These are phyloP conservation scores for Apocrypta bakeri DNA, from an alignment of 1,140 invertebrate genomes.

Conservation along the genomic window DNA sequence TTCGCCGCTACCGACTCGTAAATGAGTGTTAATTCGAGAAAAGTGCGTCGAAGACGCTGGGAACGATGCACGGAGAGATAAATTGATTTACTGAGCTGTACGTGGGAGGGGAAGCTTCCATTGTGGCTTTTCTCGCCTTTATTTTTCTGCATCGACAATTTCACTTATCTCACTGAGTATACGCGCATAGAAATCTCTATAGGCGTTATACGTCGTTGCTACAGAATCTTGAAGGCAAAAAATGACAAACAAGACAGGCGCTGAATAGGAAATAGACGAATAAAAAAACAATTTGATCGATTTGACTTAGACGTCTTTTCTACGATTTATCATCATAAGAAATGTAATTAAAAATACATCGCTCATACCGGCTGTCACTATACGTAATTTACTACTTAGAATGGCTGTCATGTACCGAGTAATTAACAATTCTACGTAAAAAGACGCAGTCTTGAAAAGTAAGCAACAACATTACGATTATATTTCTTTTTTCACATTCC, in stretches of 20 bases:
- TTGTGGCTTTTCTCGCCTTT: constrained; percentile 21
- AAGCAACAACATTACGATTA: too few relatives aligned
- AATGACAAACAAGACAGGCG: background rate
- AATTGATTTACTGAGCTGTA: constrained; percentile 35
- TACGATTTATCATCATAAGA: background rate
- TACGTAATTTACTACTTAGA: too few relatives aligned
- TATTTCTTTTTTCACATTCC: too few relatives aligned
- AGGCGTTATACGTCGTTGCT: background rate
- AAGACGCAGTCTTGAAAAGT: background rate
- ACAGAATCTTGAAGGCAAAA: background rate
- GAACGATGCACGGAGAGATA: constrained; percentile 28
- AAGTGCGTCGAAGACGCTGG: constrained; percentile 8
- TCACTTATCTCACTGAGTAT: background rate
- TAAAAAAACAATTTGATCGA: background rate
- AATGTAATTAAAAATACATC: background rate
- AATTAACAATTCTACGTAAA: constrained; percentile 36
- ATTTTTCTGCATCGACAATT: background rate
- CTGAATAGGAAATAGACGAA: background rate
- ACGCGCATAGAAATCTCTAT: too few relatives aligned
- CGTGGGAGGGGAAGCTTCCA: background rate
- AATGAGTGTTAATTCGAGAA: constrained; percentile 44
- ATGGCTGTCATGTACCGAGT: background rate
- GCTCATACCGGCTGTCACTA: background rate
- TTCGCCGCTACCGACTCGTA: constrained; percentile 2
- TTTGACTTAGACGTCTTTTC: background rate